These are phyloP conservation scores for Xenopus borealis DNA, from an alignment of 2,113 vertebrate species.

Conservation along the genomic window DNA sequence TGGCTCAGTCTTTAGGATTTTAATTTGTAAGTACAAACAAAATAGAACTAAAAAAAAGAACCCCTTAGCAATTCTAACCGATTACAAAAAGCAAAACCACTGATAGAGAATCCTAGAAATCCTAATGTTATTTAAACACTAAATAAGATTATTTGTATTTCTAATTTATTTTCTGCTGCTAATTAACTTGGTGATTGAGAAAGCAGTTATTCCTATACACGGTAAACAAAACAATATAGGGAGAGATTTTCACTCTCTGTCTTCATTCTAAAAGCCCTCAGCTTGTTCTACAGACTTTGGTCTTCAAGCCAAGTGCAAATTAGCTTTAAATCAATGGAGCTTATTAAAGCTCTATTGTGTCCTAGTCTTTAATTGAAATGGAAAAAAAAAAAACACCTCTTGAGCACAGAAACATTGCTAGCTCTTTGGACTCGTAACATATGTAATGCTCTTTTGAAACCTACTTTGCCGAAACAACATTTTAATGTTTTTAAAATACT, in stretches of 20 bases:
- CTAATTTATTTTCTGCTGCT: conserved; percentile 34
- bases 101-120: conserved; percentile 7
- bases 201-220: conserved; percentile 60
- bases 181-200: conserved; percentile 52
- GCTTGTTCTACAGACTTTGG: conserved; percentile 70
- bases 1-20: conserved; percentile 62
- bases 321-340: conserved; percentile 80
- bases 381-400: conserved; percentile 59
- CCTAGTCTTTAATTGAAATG: conserved; percentile 61
- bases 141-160: conserved; percentile 39
- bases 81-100: conserved; percentile 14
- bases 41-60: conserved; percentile 40
- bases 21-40: conserved; percentile 56
- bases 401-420: conserved; percentile 59
- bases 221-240: conserved; percentile 67
- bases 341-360: conserved; percentile 78
- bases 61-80: conserved; percentile 12
- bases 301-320: conserved; percentile 80
- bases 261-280: conserved; percentile 71
- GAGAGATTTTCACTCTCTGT: conserved; percentile 66
- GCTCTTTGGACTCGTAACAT: conserved; percentile 70
- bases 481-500: conserved; percentile 62
- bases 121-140: conserved; percentile 21
- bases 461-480: conserved; percentile 59
- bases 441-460: conserved; percentile 67